Percentiles rank a stretch among this genome's conserved stretches.
Evolutionary conservation across 2,797 vertebrate species (phyloP).

Genomic region (Babyrousa celebensis): DNA sequence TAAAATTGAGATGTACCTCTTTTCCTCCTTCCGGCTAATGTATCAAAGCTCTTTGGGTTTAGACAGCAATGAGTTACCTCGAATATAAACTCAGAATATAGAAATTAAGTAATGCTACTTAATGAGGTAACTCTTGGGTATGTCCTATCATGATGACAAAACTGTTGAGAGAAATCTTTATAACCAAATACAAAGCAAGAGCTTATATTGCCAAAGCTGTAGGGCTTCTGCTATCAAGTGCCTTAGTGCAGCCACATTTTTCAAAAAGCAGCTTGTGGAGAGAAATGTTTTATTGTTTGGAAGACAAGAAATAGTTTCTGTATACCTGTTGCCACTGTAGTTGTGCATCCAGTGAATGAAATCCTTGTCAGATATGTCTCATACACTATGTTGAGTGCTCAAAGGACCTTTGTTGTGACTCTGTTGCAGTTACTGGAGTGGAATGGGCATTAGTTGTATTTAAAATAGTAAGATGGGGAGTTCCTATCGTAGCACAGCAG

Average conservation of each 20-base stretch:
- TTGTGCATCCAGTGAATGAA: neutral
- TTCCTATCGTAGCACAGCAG: too few relatives aligned
- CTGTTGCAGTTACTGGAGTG: neutral
- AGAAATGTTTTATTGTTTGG: slow-evolving; percentile 37
- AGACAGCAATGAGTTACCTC: neutral
- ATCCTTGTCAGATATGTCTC: neutral
- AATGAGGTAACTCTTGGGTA: neutral
- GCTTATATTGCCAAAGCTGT: neutral
- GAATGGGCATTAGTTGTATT: neutral
- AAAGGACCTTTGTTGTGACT: neutral
- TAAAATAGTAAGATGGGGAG: neutral
- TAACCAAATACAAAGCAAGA: neutral
- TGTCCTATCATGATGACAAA: neutral
- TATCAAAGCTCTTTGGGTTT: slow-evolving; percentile 15
- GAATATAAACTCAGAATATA: neutral
- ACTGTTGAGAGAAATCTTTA: neutral
- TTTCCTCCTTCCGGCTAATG: neutral
- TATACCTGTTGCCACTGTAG: neutral
- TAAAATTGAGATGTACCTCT: neutral
- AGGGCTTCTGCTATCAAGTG: neutral
- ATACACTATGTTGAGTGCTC: neutral
- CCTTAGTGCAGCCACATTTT: neutral
- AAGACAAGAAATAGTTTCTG: neutral
- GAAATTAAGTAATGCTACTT: neutral
- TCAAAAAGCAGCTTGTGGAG: neutral